A percentile compares a stretch with the other conserved stretches of the same genome.
Conservation (phyloP, 1,140 invertebrate genomes). For the Drosophila prosaltans region DNA sequence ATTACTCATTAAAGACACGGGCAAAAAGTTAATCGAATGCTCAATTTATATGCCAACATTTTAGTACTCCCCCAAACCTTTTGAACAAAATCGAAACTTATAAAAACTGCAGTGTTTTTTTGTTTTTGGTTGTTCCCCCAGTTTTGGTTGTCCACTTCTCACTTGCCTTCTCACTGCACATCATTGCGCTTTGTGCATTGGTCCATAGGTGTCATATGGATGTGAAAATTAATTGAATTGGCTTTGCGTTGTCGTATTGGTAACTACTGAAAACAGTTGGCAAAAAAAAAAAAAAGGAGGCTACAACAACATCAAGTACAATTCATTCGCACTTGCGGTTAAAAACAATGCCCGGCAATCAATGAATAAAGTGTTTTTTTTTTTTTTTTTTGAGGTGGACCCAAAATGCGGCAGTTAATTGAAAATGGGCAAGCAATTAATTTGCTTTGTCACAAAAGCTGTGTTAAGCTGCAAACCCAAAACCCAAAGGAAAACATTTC, state of each 20-base stretch:
- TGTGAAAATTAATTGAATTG: slow-evolving; percentile 80
- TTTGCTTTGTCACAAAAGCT: slow-evolving; percentile 78
- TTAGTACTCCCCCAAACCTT: not conserved
- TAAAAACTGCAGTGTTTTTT: not conserved
- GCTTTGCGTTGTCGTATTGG: slow-evolving; percentile 49
- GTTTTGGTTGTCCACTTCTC: not conserved
- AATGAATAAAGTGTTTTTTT: slow-evolving; percentile 40
- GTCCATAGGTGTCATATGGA: slow-evolving; percentile 79
- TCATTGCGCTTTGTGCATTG: slow-evolving; percentile 66
- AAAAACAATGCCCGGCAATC: slow-evolving; percentile 31
- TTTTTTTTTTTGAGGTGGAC: slow-evolving; percentile 19
- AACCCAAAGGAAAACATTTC: slow-evolving; percentile 54
- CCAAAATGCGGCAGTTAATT: slow-evolving; percentile 67
- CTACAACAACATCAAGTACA: slow-evolving; percentile 40
- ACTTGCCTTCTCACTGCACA: slow-evolving; percentile 29
- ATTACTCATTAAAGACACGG: too few relatives aligned
- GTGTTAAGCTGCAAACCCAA: slow-evolving; percentile 63
- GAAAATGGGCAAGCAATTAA: slow-evolving; percentile 78
- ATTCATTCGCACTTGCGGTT: slow-evolving; percentile 62
- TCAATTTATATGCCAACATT: too few relatives aligned
- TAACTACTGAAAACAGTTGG: slow-evolving; percentile 41
- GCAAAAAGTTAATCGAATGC: too few relatives aligned
- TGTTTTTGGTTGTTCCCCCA: not conserved
- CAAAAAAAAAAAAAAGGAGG: slow-evolving; percentile 36
- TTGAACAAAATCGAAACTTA: not conserved